Evolutionary conservation across 2,888 invertebrate genomes (phyloP).

Genomic region (Heliconius ethilla): DNA sequence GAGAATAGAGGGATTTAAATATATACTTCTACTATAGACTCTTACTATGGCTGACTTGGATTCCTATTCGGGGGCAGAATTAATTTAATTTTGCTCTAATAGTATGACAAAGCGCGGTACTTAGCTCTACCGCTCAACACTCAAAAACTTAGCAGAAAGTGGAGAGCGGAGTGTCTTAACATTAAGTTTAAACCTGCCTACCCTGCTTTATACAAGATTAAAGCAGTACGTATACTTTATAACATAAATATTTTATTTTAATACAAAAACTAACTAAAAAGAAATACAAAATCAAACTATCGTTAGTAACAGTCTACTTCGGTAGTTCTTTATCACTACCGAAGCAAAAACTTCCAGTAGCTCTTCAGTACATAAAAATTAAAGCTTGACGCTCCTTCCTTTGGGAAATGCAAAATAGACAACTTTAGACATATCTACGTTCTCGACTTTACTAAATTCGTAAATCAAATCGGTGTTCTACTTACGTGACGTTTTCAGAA

Average conservation of each 20-base stretch:
- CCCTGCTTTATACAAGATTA: too few relatives aligned
- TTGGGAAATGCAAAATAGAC: conserved; percentile 31
- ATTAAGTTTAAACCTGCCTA: not conserved
- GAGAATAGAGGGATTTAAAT: too few relatives aligned
- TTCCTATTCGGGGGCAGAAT: too few relatives aligned
- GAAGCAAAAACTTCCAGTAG: not conserved
- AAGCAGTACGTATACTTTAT: too few relatives aligned
- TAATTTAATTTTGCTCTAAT: not conserved
- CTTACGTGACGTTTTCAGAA: conserved; percentile 38
- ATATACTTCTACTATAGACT: too few relatives aligned
- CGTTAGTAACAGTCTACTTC: conserved; percentile 10
- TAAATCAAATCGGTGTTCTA: conserved; percentile 39
- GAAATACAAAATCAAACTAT: not conserved
- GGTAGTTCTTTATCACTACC: conserved; percentile 4
- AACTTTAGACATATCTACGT: conserved; percentile 31
- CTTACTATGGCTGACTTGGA: too few relatives aligned
- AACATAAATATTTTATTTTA: not conserved
- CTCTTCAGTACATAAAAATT: conserved; percentile 27
- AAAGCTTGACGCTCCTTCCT: conserved; percentile 22
- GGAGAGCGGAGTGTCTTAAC: not conserved
- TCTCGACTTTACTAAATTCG: conserved; percentile 32
- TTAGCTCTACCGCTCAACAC: too few relatives aligned
- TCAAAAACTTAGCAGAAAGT: not conserved
- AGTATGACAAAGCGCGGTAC: too few relatives aligned
- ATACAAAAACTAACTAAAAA: not conserved